Base-by-base conservation (phyloP, 2,888 invertebrate genomes). In the Lysandra coridon region DNA sequence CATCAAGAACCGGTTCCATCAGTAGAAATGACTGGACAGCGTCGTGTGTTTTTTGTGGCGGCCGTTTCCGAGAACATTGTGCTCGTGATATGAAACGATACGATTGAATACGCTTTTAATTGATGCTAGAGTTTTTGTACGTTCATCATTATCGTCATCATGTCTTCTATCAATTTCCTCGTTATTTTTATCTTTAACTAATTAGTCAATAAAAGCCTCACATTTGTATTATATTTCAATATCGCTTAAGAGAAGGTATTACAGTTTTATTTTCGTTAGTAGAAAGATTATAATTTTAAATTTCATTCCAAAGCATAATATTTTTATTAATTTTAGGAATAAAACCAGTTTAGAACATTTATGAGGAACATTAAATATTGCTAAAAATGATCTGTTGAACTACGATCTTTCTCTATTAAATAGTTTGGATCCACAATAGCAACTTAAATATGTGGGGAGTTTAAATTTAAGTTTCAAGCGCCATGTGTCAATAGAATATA, bases 1-100 rank as follows among this genome's bases (percentile, higher is more conserved):
- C 92, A 92, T 93, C 89, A 89, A 80, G 84, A 92, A 93, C 94
- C 92, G 93, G 94, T 93, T 91, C 83, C 83, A 82, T 86, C 86
- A 85, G 82, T 81, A 83, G 57, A 14, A 83, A 82, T 80, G 82
- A 81, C 84, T 85, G 84, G 86, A 85, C 87, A 84, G 83, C 85
- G 83, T 85, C 33, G 76, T 53, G 57, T 57, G 57, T 76, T 76
- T 76, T 76, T 76, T 76, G 76, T 76, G 57, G 7, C 57, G 57
- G 57, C 57, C 76, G 76, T 76, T 76, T 76, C 76, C 76, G 53
- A 57, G 76, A 76, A 76, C 76, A 30, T 44, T 75, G 49, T 53
- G 57, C 33, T 76, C 57, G 30, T 57, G 76, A 76, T 76, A 76
- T 53, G 76, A 76, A 53, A 76, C 30, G 76, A 76, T 75, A 75